Evolutionary conservation across 1,140 invertebrate species (phyloP).

Genomic region (Metaphire vulgaris): DNA sequence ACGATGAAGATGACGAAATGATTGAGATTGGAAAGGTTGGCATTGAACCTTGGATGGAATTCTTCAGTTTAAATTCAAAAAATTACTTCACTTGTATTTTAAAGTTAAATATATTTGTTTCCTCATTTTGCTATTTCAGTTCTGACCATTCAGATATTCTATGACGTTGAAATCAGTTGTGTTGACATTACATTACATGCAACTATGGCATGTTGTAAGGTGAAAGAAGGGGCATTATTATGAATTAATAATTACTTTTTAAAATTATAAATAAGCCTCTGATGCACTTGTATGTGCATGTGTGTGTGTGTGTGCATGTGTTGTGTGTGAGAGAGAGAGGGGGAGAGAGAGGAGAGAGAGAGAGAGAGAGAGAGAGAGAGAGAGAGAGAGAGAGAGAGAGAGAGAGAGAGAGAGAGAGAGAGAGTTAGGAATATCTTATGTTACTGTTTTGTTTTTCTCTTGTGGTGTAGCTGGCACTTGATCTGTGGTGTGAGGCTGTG

Average conservation of each 20-base stretch:
- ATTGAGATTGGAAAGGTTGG: not conserved
- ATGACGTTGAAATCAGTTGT: not conserved
- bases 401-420: not conserved
- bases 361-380: not conserved
- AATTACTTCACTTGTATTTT: not conserved
- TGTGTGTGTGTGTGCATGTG: not conserved
- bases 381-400: not conserved
- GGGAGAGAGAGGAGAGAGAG: not conserved
- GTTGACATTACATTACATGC: too few relatives aligned
- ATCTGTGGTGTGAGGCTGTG: not conserved
- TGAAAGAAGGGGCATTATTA: too few relatives aligned
- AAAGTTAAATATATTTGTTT: not conserved
- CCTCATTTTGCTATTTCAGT: too few relatives aligned
- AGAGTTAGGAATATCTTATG: too few relatives aligned
- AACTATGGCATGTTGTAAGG: too few relatives aligned
- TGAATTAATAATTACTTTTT: too few relatives aligned
- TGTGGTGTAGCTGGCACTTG: not conserved
- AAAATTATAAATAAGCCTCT: too few relatives aligned
- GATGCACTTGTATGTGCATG: not conserved
- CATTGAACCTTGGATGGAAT: too few relatives aligned
- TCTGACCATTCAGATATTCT: not conserved
- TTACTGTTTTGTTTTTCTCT: too few relatives aligned
- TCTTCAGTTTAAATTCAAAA: too few relatives aligned
- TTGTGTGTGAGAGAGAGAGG: not conserved
- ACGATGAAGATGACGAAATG: not conserved